Conservation (phyloP, 1,140 invertebrate species). For the Drosophila santomea region DNA sequence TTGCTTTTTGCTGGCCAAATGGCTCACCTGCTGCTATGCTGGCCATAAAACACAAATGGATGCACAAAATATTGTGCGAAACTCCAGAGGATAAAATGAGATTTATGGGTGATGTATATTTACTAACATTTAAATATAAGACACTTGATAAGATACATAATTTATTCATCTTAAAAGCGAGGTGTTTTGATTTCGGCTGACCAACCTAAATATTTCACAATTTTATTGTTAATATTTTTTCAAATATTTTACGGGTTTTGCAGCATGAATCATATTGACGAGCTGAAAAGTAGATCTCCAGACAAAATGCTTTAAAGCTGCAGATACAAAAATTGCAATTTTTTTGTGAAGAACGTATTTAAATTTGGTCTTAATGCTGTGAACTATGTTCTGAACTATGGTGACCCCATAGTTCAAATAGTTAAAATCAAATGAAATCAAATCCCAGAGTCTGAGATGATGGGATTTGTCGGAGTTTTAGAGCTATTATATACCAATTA, state of each 20-base stretch:
- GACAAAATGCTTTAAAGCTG: too few species aligned
- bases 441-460: background rate
- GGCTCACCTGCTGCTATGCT: constrained; percentile 12
- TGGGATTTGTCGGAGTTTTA: background rate
- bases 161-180: background rate
- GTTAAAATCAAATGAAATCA: background rate
- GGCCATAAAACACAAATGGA: constrained; percentile 19
- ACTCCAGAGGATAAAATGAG: background rate
- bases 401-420: background rate
- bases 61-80: constrained; percentile 1
- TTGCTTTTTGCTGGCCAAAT: constrained; percentile 5
- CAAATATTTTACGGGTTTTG: too few species aligned
- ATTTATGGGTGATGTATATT: background rate
- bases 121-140: background rate
- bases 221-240: too few species aligned
- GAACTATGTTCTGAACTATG: too few species aligned
- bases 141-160: too few species aligned
- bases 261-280: too few species aligned
- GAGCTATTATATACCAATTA: background rate
- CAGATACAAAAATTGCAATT: too few species aligned
- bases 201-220: too few species aligned
- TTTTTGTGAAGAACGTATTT: too few species aligned
- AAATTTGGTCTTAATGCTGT: too few species aligned
- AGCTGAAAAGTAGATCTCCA: too few species aligned
- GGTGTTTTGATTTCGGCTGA: too few species aligned